A percentile compares a stretch with the other conserved stretches of the same genome.
These are phyloP conservation scores for Drosophila eugracilis DNA, from an alignment of 1,140 invertebrate species.

Conservation along the genomic window DNA sequence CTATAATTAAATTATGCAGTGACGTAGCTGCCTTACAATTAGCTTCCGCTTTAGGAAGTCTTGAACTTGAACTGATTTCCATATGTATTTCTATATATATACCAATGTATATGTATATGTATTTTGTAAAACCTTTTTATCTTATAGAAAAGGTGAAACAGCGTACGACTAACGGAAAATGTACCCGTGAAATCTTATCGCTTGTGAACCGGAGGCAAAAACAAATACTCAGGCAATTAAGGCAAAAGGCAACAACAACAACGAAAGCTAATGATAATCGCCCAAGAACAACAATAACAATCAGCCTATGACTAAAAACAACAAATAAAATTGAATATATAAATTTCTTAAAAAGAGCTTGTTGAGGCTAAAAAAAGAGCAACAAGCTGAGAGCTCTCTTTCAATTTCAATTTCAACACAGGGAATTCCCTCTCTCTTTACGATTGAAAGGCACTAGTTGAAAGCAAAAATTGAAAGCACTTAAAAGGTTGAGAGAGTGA, in stretches of 20 bases:
- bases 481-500: neutral
- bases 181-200: slow-evolving; percentile 57
- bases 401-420: slow-evolving; percentile 5
- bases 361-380: neutral
- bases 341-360: neutral
- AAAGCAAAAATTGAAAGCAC: slow-evolving; percentile 34
- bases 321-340: slow-evolving; percentile 57
- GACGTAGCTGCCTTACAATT: slow-evolving; percentile 3
- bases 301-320: slow-evolving; percentile 34
- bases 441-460: slow-evolving; percentile 34
- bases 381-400: slow-evolving; percentile 16
- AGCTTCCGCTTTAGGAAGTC: neutral
- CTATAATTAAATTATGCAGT: slow-evolving; percentile 3
- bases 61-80: slow-evolving; percentile 43
- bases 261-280: slow-evolving; percentile 63
- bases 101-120: no score
- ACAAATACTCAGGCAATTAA: slow-evolving; percentile 47
- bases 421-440: slow-evolving; percentile 52
- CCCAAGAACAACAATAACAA: slow-evolving; percentile 39
- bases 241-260: slow-evolving; percentile 13
- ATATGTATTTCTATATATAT: neutral
- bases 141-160: slow-evolving; percentile 3
- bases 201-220: slow-evolving; percentile 11
- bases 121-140: no score
- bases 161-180: slow-evolving; percentile 37